Evolutionary conservation across 2,797 vertebrate species (phyloP).

Genomic region (Galagoides demidoff): DNA sequence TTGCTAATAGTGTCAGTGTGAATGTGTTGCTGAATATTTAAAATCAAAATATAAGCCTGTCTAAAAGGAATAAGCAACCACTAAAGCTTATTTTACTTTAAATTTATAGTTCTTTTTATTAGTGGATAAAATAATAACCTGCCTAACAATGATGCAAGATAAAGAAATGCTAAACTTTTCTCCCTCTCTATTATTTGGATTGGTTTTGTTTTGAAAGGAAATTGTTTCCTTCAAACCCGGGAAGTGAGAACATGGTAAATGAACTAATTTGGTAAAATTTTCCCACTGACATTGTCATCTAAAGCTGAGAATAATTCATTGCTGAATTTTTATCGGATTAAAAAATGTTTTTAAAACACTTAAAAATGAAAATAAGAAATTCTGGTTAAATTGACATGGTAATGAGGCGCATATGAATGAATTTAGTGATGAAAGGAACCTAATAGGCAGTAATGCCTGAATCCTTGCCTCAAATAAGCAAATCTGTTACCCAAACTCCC

Average conservation of each 20-base stretch:
- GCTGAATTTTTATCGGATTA: neutral
- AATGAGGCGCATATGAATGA: neutral
- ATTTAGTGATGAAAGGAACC: conserved; percentile 2
- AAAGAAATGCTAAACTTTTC: neutral
- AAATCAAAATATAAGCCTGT: neutral
- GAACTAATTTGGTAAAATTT: conserved; percentile 11
- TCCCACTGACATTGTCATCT: neutral
- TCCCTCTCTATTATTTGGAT: neutral
- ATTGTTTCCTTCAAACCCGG: conserved; percentile 28
- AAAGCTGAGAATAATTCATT: neutral
- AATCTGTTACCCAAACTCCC: neutral
- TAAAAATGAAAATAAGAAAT: conserved; percentile 27
- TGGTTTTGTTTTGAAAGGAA: conserved; percentile 52
- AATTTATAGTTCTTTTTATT: neutral
- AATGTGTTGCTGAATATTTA: neutral
- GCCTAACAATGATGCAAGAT: neutral
- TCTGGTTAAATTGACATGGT: neutral
- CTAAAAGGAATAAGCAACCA: neutral
- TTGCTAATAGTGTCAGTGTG: neutral
- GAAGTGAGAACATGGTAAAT: conserved; percentile 7
- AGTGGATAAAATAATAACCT: neutral
- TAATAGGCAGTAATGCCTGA: conserved; percentile 13
- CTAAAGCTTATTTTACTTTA: conserved; percentile 4
- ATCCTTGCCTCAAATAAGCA: conserved; percentile 30
- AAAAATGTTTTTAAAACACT: conserved; percentile 36